These are phyloP conservation scores for Tupiocoris notatus DNA, from an alignment of 2,888 invertebrate genomes.

Conservation along the genomic window DNA sequence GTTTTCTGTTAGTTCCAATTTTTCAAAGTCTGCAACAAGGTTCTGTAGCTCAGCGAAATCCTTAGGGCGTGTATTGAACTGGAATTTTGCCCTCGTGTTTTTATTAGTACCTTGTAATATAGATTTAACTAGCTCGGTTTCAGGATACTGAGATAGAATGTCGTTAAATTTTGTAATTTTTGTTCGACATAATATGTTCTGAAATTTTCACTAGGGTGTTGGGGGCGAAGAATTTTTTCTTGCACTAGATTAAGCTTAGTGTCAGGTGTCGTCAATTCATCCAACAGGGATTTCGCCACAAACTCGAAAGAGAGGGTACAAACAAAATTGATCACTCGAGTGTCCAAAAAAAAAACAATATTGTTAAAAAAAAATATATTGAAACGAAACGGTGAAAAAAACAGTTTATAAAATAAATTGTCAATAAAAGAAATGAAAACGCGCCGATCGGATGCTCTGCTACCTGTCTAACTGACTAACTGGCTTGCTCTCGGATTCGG, in stretches of 20 bases:
- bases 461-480: no score
- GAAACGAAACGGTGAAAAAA: no score
- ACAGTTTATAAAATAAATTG: no score
- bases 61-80: constrained; percentile 2
- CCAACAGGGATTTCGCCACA: neutral
- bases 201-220: neutral
- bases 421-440: no score
- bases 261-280: constrained; percentile 9
- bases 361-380: no score
- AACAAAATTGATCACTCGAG: neutral
- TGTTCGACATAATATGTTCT: constrained; percentile 10
- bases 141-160: constrained; percentile 9
- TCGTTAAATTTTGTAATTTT: neutral
- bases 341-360: no score
- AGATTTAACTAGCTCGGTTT: constrained; percentile 2
- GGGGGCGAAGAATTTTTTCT: constrained; percentile 11
- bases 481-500: no score
- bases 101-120: constrained; percentile 12
- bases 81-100: constrained; percentile 12
- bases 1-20: constrained; percentile 7
- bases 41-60: neutral
- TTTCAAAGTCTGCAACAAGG: constrained; percentile 16
- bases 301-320: neutral
- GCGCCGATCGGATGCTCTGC: no score
- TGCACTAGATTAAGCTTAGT: constrained; percentile 2